Percentiles rank a stretch among this genome's conserved stretches.
These are phyloP conservation scores for Xestia rhomboidea DNA, from an alignment of 2,888 invertebrate genomes.

Conservation along the genomic window DNA sequence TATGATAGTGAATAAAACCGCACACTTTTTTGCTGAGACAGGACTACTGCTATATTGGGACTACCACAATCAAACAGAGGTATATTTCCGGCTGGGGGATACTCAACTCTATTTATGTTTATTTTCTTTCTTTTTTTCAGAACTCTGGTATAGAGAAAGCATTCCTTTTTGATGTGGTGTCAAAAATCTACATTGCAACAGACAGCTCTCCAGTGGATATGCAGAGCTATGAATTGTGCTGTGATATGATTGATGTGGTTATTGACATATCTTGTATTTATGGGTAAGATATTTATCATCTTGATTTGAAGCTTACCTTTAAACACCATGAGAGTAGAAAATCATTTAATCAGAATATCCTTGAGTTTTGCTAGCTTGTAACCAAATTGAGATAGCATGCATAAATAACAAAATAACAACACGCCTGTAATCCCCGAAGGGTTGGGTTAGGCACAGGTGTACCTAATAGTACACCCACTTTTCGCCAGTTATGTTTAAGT, in stretches of 20 bases:
- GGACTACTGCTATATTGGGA: not conserved
- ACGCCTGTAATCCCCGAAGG: too few relatives aligned
- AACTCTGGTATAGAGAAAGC: constrained; percentile 99
- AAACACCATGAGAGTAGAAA: not conserved
- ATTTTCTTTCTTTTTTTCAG: constrained; percentile 89
- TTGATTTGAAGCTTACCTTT: not conserved
- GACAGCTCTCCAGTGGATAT: constrained; percentile 99
- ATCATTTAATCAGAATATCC: not conserved
- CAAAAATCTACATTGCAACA: constrained; percentile 99
- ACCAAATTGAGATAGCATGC: not conserved
- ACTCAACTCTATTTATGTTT: not conserved
- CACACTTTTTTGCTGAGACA: not conserved
- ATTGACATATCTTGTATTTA: constrained; percentile 99
- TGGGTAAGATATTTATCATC: constrained; percentile 91
- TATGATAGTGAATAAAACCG: not conserved
- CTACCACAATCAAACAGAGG: not conserved
- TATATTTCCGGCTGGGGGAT: too few relatives aligned
- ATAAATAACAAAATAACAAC: too few relatives aligned
- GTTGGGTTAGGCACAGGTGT: too few relatives aligned
- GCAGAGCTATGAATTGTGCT: constrained; percentile 99
- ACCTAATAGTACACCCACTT: too few relatives aligned
- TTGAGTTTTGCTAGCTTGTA: not conserved
- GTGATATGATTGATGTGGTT: constrained; percentile 99
- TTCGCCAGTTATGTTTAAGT: too few relatives aligned
- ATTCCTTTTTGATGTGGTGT: constrained; percentile 99